Percentiles rank a stretch among this genome's conserved stretches.
Evolutionary conservation across 2,888 invertebrate genomes (phyloP).

Genomic region (Nephrotoma guestfalica): DNA sequence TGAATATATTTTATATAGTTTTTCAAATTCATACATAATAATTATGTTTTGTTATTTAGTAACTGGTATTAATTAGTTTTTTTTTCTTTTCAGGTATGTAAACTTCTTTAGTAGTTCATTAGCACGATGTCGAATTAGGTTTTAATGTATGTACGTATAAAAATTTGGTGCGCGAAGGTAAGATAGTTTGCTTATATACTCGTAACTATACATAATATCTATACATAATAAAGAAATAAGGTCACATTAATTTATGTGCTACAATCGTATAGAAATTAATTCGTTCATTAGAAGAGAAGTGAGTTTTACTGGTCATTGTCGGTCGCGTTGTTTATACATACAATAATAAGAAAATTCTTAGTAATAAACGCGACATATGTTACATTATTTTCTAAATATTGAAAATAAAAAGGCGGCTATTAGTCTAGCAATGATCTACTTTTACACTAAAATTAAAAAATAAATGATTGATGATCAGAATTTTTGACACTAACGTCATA

Average conservation of each 20-base stretch:
- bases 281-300: background rate
- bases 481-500: background rate
- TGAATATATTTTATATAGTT: background rate
- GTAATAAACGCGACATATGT: background rate
- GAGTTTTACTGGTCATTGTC: background rate
- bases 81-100: background rate
- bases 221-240: background rate
- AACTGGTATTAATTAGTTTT: background rate
- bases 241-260: background rate
- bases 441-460: background rate
- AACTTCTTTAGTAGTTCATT: background rate
- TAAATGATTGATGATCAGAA: background rate
- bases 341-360: background rate
- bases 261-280: background rate
- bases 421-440: background rate
- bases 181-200: background rate
- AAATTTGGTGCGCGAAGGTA: background rate
- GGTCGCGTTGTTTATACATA: background rate
- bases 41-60: background rate
- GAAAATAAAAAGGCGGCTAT: background rate
- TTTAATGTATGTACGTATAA: background rate
- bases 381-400: background rate
- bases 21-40: background rate
- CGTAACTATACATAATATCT: background rate
- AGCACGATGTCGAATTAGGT: background rate